These are phyloP conservation scores for Micromussa lordhowensis DNA, from an alignment of 92 coral and sea anemone genomes.

Conservation along the genomic window DNA sequence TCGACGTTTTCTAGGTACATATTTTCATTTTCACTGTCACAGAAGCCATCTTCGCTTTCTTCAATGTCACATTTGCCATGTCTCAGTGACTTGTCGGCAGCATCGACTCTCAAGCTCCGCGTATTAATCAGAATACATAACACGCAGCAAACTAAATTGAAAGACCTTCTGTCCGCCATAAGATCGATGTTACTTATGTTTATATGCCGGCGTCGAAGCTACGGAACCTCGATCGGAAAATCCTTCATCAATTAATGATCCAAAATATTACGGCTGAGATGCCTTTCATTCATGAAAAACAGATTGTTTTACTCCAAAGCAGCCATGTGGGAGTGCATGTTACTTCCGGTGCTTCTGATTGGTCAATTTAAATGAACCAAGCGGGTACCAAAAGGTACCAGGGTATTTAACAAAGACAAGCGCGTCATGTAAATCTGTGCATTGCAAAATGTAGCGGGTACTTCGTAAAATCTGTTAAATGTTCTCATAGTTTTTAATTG, in stretches of 20 bases:
- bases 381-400: constrained; percentile 40
- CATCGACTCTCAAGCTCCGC: neutral
- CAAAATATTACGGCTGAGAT: constrained; percentile 23
- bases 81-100: neutral
- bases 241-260: constrained; percentile 51
- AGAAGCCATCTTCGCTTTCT: constrained; percentile 40
- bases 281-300: neutral
- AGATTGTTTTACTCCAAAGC: constrained; percentile 18
- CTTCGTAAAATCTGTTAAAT: neutral
- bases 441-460: neutral
- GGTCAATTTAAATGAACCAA: constrained; percentile 23
- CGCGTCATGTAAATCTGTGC: neutral
- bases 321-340: neutral
- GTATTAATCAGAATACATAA: neutral
- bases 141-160: neutral
- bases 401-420: constrained; percentile 1
- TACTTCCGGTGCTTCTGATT: constrained; percentile 18
- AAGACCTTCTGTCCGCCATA: constrained; percentile 15
- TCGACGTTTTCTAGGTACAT: constrained; percentile 32
- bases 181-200: neutral
- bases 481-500: neutral
- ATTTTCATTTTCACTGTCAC: constrained; percentile 44
- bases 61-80: constrained; percentile 32
- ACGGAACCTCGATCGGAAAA: constrained; percentile 29
- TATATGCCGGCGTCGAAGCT: neutral